Base-by-base conservation (phyloP, 2,113 vertebrate genomes). In the Clinocottus analis region DNA sequence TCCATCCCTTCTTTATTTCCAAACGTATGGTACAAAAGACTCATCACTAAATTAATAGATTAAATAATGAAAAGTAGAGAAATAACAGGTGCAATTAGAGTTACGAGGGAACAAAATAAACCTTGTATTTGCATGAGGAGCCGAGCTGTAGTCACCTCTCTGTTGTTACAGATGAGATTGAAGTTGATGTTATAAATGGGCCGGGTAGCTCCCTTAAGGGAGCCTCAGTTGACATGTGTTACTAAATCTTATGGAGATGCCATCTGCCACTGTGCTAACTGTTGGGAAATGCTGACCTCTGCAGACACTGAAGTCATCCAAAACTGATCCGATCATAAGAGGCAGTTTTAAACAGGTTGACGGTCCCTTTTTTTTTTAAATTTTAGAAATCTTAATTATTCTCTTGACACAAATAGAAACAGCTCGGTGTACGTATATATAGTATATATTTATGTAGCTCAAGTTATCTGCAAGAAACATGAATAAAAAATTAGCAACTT, bases 231-330 rank as follows among this genome's bases (percentile, higher is more conserved):
- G 93, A 95, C 92, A 93, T 84, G 93, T 94, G 91, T 94, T 94
- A 93, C 88, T 94, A 94, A 94, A 94, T 94, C 94, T 94, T 94
- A 85, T 79, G 76, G 88, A 90, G 91, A 91, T 91, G 88, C 94
- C 94, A 95, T 95, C 94, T 95, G 94, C 91, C 86, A 80, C 87
- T 72, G 85, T 86, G 90, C 75, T 92, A 90, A 90, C 91, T 91
- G 90, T 82, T 91, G 90, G 89, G 89, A 91, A 55, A 89, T 60
- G 79, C 74, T 92, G 90, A 94, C 92, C 94, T 93, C 92, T 89
- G 90, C 72, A 89, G 88, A 89, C 79, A 88, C 84, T 58, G 84
- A 91, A 92, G 93, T 93, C 90, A 91, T 91, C 76, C 86, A 88
- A 88, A 93, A 90, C 80, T 85, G 81, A 91, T 91, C 80, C 69